Conservation (phyloP, 64 coral and sea anemone genomes). For the Porites lutea region DNA sequence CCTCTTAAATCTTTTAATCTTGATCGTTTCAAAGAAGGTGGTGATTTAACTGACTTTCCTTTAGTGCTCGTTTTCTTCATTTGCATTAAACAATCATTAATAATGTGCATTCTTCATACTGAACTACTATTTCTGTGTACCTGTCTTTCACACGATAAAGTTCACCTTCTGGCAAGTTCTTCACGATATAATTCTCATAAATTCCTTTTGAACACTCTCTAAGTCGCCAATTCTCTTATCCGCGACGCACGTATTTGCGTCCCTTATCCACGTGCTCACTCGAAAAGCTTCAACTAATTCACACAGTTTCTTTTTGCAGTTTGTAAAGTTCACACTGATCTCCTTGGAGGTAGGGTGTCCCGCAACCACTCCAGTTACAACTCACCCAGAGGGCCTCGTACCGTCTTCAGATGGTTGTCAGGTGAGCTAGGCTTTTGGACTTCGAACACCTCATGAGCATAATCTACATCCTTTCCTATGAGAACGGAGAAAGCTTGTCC, state of each 20-base stretch:
- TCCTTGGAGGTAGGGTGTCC: neutral
- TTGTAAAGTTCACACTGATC: constrained; percentile 36
- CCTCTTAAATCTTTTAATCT: constrained; percentile 24
- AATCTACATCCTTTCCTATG: constrained; percentile 60
- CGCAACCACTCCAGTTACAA: constrained; percentile 43
- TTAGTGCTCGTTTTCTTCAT: neutral
- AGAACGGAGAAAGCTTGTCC: constrained; percentile 46
- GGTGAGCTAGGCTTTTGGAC: neutral
- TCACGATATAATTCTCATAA: neutral
- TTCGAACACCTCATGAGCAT: constrained; percentile 48
- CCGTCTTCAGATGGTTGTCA: constrained; percentile 17
- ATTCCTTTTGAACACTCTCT: neutral
- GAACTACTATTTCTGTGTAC: neutral
- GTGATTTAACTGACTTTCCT: constrained; percentile 7
- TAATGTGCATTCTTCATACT: neutral
- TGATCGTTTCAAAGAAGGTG: neutral
- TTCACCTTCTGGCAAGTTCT: neutral
- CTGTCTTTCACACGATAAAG: neutral
- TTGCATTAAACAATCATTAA: neutral
- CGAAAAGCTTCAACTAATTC: constrained; percentile 59
- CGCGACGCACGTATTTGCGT: neutral
- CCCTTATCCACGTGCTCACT: neutral
- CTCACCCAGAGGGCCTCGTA: constrained; percentile 35
- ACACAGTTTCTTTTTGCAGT: neutral
- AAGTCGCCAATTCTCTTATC: neutral